Conservation (phyloP, 2,113 vertebrate species). For the Toxostoma redivivum region DNA sequence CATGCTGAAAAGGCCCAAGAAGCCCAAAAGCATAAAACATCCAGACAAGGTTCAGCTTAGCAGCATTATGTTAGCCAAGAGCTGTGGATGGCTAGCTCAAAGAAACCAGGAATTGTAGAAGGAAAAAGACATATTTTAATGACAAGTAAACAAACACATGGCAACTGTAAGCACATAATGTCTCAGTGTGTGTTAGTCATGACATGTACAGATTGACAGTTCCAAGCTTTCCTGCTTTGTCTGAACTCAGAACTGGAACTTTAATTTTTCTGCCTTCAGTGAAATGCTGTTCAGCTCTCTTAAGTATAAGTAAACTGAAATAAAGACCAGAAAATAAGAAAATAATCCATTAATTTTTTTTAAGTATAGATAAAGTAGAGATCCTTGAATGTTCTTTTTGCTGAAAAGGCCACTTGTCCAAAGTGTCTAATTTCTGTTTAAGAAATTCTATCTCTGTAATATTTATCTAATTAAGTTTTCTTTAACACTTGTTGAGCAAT, state of each 20-base stretch:
- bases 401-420: not conserved
- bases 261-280: not conserved
- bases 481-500: not conserved
- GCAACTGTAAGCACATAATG: not conserved
- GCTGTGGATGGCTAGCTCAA: not conserved
- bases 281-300: not conserved
- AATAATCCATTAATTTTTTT: not conserved
- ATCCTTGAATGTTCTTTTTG: not conserved
- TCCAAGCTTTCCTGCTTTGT: not conserved
- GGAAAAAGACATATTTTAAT: not conserved
- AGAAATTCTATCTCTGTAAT: not conserved
- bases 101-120: not conserved
- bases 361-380: not conserved
- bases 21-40: not conserved
- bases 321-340: not conserved
- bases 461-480: not conserved
- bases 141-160: fast-evolving
- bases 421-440: not conserved
- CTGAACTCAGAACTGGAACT: not conserved
- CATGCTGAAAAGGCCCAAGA: not conserved
- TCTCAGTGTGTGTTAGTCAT: not conserved
- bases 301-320: not conserved
- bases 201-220: not conserved
- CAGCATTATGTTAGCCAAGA: not conserved
- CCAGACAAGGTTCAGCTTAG: not conserved